Base-by-base conservation (phyloP, 92 coral and sea anemone genomes). In the Epizoanthus stellaris region DNA sequence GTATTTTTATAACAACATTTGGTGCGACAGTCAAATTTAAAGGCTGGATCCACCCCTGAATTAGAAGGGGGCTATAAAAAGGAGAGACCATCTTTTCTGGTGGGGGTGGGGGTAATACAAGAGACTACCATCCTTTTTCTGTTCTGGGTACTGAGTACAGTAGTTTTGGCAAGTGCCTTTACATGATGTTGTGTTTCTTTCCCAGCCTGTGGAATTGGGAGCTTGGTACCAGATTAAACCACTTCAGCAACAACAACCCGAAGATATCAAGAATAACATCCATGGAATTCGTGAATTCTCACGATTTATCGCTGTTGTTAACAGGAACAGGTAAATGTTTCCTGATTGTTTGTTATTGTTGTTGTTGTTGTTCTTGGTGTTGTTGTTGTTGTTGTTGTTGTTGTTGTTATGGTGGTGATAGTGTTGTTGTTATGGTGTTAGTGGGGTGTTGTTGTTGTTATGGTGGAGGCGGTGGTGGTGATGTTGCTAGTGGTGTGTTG, bases 161-260 rank as follows among this genome's bases (percentile, higher is more conserved):
- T 47, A 19, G 15, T 30, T 30, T 30, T 30, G 36, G 1, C 36
- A 30, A 30, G 36, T 38, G 3, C 38, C 60, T 42, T 74, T 19
- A 38, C 25, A 15, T 52, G 56, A 52, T 52, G 6, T 17, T 42
- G 19, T 60, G 16, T 12, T 23, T 88, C 5, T 77, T 49, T 74
- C 81, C 3, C 75, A 96, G 98, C 85, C 70, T 96, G 20, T 96
- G 98, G 98, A 92, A 96, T 80, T 96, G 93, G 95, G 98, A 92
- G 67, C 88, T 84, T 21, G 98, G 98, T 0, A 91, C 86, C 2
- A 79, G 92, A 76, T 76, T 94, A 53, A 96, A 92, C 72, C 92
- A 92, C 90, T 92, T 96, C 71, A 54, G 12, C 19, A 96, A 94
- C 88, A 95, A 95, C 39, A 96, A 96, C 85, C 89, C 93, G 57